Conservation (phyloP, 1,140 invertebrate species). For the Myzus persicae region DNA sequence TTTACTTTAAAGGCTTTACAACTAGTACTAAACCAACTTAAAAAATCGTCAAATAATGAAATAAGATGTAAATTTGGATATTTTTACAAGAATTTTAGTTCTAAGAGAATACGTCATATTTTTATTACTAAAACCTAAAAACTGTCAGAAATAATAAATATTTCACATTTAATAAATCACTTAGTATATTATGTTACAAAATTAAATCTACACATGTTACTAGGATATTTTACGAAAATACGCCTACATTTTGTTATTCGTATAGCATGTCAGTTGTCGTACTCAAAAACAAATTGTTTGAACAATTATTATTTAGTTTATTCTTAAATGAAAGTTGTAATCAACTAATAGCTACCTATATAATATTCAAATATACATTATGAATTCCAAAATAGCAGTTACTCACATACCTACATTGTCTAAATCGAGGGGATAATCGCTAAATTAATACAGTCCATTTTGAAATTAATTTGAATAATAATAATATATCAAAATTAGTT, state of each 20-base stretch:
- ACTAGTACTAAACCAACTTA: background rate
- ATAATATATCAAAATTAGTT: background rate
- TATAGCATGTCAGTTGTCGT: background rate
- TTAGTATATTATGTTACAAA: background rate
- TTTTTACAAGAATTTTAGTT: background rate
- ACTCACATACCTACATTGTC: background rate
- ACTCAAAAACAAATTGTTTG: background rate
- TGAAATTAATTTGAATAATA: background rate
- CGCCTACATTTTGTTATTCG: background rate
- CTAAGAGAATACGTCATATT: too few species aligned
- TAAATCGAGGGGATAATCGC: background rate
- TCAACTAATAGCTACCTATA: background rate
- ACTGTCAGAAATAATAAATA: background rate
- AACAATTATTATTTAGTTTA: background rate
- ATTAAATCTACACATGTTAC: background rate
- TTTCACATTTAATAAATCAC: background rate
- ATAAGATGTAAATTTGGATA: background rate
- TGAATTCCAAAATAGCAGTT: background rate
- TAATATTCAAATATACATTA: background rate
- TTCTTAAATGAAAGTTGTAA: background rate
- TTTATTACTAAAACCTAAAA: background rate
- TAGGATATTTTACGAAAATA: background rate
- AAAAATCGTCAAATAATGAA: background rate
- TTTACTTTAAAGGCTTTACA: too few species aligned
- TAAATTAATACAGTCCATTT: background rate